Conservation (phyloP, 2,113 vertebrate species). For the Aphelocoma coerulescens region DNA sequence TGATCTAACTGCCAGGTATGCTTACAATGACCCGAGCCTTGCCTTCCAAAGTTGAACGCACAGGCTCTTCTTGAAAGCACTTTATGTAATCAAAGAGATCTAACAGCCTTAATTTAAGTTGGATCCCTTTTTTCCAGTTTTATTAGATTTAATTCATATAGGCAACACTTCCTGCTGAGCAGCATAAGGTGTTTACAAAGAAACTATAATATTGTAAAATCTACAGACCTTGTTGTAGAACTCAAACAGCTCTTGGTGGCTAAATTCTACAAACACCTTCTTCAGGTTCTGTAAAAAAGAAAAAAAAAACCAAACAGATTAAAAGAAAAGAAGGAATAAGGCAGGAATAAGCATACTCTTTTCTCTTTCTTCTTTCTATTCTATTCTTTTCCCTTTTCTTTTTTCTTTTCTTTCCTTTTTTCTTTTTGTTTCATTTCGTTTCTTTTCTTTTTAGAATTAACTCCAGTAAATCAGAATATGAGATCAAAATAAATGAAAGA, state of each 20-base stretch:
- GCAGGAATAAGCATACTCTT: not conserved
- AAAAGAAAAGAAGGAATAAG: not conserved
- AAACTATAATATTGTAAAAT: conserved; percentile 41
- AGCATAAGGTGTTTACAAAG: conserved; percentile 57
- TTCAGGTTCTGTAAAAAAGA: conserved; percentile 76
- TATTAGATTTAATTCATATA: conserved; percentile 41
- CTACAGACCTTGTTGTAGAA: conserved; percentile 93
- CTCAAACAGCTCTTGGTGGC: conserved; percentile 89
- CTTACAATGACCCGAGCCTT: not conserved
- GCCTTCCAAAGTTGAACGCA: not conserved
- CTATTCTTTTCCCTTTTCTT: not conserved
- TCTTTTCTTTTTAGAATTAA: not conserved
- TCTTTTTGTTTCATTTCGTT: too few species aligned
- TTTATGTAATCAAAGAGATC: conserved; percentile 22
- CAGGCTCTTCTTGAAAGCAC: not conserved
- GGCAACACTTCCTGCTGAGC: conserved; percentile 23
- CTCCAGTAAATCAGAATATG: not conserved
- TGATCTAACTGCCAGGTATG: not conserved
- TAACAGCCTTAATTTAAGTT: conserved; percentile 7
- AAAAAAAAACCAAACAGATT: not conserved
- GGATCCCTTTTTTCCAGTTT: conserved; percentile 20
- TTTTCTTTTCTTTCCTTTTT: not conserved
- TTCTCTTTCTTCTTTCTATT: not conserved
- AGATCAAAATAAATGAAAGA: not conserved
- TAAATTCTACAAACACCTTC: conserved; percentile 90